Evolutionary conservation across 2,797 vertebrate genomes (phyloP), one percentile per base, ranked within the genome.

Genomic region (Macropodus opercularis): DNA sequence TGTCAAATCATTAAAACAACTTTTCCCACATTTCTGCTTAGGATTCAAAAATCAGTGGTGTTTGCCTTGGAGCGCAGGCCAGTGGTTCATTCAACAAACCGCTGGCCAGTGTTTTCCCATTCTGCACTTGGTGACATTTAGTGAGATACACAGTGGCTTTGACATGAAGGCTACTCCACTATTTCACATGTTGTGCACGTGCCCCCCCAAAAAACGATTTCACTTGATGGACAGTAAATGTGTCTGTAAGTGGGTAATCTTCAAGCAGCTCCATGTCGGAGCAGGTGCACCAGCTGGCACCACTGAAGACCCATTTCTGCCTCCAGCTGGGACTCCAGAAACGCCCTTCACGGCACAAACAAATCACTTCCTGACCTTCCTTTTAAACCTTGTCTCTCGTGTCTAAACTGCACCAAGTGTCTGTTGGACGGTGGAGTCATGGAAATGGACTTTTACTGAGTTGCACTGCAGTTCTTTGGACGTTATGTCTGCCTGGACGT

Each of bases 221-320:
- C 46, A 50, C 32, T 36, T 39, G 4, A 48, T 46, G 51, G 44
- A 62, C 35, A 52, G 73, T 62, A 54, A 53, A 74, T 47, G 61
- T 59, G 67, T 77, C 46, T 54, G 51, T 36, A 36, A 69, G 55
- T 51, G 61, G 43, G 48, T 14, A 17, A 63, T 38, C 55, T 57
- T 67, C 51, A 60, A 53, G 19, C 51, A 13, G 14, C 38, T 61
- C 52, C n/a, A 42, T 74, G 50, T 36, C 54, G 62, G 60, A 79
- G 65, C 65, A 80, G 63, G 72, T 80, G 62, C 69, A 79, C 19
- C 76, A 72, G 72, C 66, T 83, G 80, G 61, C 77, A 46, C 59
- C 39, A 41, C 72, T 57, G 59, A 61, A 41, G 36, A 54, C 27
- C 38, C 46, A 51, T 65, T 72, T 72, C 31, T 47, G 55, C 57